Conservation (phyloP, 64 coral and sea anemone species). For the Anthopleura sola region DNA sequence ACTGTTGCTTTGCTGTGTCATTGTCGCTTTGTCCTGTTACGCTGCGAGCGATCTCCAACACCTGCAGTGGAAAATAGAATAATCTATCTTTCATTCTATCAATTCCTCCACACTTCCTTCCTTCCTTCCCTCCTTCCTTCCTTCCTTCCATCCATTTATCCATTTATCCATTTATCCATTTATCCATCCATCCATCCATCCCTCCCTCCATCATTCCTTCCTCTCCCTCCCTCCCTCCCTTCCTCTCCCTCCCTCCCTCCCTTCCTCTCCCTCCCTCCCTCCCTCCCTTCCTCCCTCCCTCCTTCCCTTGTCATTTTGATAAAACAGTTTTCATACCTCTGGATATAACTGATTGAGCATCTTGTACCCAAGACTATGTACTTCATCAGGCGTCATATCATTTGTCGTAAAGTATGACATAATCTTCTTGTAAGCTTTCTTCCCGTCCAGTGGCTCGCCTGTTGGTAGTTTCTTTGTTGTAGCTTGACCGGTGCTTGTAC, state of each 20-base stretch:
- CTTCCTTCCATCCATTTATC: no score
- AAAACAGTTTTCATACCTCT: constrained; percentile 24
- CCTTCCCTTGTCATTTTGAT: no score
- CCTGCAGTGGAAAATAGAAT: background rate
- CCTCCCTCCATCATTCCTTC: no score
- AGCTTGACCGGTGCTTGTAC: background rate
- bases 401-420: constrained; percentile 54
- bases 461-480: constrained; percentile 30
- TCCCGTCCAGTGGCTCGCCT: constrained; percentile 18
- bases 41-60: constrained; percentile 50
- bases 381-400: constrained; percentile 30
- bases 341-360: constrained; percentile 78
- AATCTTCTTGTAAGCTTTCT: constrained; percentile 42
- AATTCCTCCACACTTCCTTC: no score
- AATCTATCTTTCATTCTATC: background rate
- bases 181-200: no score
- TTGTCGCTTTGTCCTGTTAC: constrained; percentile 32
- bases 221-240: no score
- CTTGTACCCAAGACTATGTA: constrained; percentile 52
- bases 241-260: no score
- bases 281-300: no score
- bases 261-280: no score
- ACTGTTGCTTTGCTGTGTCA: constrained; percentile 52
- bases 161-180: no score
- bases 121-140: no score